A percentile compares a stretch with the other conserved stretches of the same genome.
Evolutionary conservation across 2,113 vertebrate genomes (phyloP).

Genomic region (Cyrtonyx montezumae): DNA sequence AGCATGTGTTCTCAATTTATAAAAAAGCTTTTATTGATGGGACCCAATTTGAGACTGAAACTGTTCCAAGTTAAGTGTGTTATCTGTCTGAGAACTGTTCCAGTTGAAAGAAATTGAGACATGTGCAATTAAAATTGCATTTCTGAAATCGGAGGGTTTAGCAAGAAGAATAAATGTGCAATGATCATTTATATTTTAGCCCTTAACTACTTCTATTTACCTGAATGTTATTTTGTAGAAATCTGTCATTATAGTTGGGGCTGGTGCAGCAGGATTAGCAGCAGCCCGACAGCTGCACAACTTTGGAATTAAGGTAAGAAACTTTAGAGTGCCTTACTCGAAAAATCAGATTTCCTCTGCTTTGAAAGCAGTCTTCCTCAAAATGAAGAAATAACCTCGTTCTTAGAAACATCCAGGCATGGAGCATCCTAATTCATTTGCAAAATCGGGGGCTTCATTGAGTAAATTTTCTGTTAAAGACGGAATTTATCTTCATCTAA

Average conservation of each 20-base stretch:
- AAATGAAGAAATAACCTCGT: not conserved
- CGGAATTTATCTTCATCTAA: not conserved
- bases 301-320: constrained; percentile 93
- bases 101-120: not conserved
- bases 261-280: constrained; percentile 93
- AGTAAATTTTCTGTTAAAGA: not conserved
- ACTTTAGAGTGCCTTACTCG: not conserved
- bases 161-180: not conserved
- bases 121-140: not conserved
- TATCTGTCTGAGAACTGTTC: not conserved
- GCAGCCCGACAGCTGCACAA: constrained; percentile 93
- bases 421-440: not conserved
- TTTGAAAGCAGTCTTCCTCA: not conserved
- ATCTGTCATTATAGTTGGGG: constrained; percentile 91
- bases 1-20: not conserved
- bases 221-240: constrained; percentile 70
- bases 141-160: not conserved
- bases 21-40: not conserved
- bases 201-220: not conserved
- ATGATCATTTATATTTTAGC: not conserved
- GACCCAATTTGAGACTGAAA: not conserved
- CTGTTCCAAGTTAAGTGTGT: not conserved
- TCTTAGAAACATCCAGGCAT: not conserved
- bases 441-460: not conserved
- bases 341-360: not conserved